Evolutionary conservation across 2,888 invertebrate species (phyloP).

Genomic region (Pherbina coryleti): DNA sequence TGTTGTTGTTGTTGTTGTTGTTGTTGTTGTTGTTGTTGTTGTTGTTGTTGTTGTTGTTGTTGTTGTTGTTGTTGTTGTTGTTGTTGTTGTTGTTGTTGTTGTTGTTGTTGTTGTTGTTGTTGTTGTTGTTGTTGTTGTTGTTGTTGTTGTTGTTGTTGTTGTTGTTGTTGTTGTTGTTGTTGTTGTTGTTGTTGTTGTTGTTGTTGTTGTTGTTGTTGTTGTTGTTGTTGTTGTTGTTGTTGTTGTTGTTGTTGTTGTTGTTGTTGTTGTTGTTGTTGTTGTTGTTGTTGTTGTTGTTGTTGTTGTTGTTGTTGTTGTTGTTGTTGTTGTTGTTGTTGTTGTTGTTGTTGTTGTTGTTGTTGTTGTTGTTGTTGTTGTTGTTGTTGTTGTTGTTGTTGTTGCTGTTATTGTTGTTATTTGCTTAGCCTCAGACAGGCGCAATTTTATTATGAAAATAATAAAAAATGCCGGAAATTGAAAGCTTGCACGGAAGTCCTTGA

Average conservation of each 20-base stretch:
- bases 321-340: background rate
- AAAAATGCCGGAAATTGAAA: slow-evolving; percentile 39
- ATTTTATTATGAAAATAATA: slow-evolving; percentile 36
- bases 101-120: background rate
- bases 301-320: background rate
- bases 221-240: background rate
- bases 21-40: background rate
- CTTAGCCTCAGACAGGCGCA: background rate
- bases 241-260: background rate
- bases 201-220: background rate
- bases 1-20: background rate
- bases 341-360: background rate
- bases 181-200: background rate
- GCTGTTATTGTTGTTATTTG: slow-evolving; percentile 3
- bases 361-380: background rate
- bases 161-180: background rate
- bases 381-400: background rate
- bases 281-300: background rate
- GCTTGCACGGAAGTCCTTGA: slow-evolving; percentile 29
- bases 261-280: background rate
- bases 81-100: background rate
- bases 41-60: background rate
- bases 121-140: background rate
- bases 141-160: background rate
- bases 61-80: background rate